These are phyloP conservation scores for Cynopterus sphinx DNA, from an alignment of 2,797 vertebrate species.

Conservation along the genomic window DNA sequence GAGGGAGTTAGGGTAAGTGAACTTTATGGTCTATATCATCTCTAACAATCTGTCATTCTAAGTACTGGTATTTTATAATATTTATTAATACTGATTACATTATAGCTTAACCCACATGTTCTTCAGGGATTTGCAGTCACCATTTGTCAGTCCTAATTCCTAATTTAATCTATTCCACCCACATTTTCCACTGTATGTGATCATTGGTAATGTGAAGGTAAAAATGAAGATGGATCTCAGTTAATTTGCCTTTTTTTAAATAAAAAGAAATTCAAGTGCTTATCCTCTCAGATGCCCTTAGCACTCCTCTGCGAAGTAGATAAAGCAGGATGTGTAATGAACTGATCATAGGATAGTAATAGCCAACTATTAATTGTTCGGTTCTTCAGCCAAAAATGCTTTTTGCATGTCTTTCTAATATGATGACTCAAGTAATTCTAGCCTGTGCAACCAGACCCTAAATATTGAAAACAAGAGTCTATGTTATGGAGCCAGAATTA, in stretches of 20 bases:
- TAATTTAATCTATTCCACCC: background rate
- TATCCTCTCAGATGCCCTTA: background rate
- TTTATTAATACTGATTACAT: background rate
- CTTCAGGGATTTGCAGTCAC: background rate
- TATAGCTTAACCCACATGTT: background rate
- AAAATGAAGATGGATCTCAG: background rate
- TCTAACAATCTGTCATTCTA: background rate
- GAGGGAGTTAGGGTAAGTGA: background rate
- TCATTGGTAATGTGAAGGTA: background rate
- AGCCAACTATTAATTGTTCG: constrained; percentile 39
- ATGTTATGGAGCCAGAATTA: background rate
- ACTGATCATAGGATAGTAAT: background rate
- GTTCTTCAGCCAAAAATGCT: constrained; percentile 49
- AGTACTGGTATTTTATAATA: background rate
- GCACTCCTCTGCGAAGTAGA: background rate
- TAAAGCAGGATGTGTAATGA: background rate
- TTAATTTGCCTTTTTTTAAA: background rate
- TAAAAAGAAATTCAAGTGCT: background rate
- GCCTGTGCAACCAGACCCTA: background rate
- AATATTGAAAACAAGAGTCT: background rate
- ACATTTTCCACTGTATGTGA: background rate
- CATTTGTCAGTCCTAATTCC: background rate
- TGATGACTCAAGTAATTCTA: constrained; percentile 37
- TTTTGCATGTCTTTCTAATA: constrained; percentile 34
- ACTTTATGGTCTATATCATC: background rate